Evolutionary conservation across 2,113 vertebrate genomes (phyloP).

Genomic region (Charina bottae): DNA sequence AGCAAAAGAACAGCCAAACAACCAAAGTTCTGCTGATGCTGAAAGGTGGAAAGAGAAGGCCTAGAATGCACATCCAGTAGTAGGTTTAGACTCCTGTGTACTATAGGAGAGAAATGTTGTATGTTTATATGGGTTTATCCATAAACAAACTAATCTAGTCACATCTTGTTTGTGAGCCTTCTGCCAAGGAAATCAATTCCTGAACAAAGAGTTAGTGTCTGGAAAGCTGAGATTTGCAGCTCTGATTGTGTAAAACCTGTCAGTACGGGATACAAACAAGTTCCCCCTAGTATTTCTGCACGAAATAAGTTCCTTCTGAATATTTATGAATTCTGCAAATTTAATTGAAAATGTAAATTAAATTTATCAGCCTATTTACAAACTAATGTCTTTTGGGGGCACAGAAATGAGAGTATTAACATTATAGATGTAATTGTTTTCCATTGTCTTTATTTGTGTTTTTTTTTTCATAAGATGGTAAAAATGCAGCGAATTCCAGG

Average conservation of each 20-base stretch:
- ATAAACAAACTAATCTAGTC: background rate
- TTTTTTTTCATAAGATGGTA: conserved; percentile 85
- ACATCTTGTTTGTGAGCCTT: background rate
- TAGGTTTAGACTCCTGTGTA: background rate
- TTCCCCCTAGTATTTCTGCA: background rate
- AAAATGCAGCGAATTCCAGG: conserved; percentile 89
- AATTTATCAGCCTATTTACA: conserved; percentile 13
- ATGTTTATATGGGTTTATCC: background rate
- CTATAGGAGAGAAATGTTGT: background rate
- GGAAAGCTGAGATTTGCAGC: background rate
- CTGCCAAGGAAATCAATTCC: background rate
- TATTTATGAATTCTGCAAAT: conserved; percentile 29
- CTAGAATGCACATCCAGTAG: background rate
- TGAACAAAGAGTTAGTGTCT: background rate
- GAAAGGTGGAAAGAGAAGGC: background rate
- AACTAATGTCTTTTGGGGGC: background rate
- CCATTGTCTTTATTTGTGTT: conserved; percentile 10
- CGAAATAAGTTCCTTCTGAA: conserved; percentile 37
- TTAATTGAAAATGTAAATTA: conserved; percentile 23
- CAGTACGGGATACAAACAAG: background rate
- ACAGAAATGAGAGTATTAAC: background rate
- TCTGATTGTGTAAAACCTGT: background rate
- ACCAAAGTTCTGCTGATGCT: background rate
- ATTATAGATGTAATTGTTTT: conserved; percentile 13
- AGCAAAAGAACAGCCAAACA: background rate